Conservation (phyloP, 2,113 vertebrate species). For the Sturnira hondurensis region DNA sequence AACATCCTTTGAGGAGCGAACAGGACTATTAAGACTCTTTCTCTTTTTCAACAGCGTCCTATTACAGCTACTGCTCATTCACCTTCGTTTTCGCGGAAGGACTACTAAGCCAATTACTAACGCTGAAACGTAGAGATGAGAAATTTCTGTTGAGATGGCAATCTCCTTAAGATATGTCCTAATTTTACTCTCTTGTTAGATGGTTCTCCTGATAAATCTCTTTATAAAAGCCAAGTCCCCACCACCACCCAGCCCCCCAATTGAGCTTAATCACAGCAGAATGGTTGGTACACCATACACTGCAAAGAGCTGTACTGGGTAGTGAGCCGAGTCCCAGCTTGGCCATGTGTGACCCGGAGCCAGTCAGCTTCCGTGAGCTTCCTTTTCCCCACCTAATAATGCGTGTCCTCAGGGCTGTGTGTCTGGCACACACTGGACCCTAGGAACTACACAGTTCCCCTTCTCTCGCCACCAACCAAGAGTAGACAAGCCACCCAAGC, state of each 20-base stretch:
- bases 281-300: not conserved
- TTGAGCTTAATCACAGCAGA: not conserved
- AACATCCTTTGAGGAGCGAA: not conserved
- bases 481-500: not conserved
- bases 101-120: slow-evolving; percentile 48
- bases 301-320: not conserved
- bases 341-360: not conserved
- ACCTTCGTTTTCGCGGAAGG: slow-evolving; percentile 61
- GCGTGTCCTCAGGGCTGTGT: not conserved
- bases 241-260: not conserved
- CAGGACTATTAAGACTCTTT: slow-evolving; percentile 8
- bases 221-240: slow-evolving; percentile 44
- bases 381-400: not conserved
- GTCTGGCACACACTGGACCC: not conserved
- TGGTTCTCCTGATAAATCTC: slow-evolving; percentile 40
- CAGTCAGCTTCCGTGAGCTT: not conserved
- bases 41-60: slow-evolving; percentile 37
- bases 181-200: slow-evolving; percentile 50
- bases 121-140: slow-evolving; percentile 54
- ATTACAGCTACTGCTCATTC: slow-evolving; percentile 64
- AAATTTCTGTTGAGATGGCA: slow-evolving; percentile 53
- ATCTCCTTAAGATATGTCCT: slow-evolving; percentile 45
- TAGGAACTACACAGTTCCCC: not conserved
- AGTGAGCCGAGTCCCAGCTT: not conserved
- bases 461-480: not conserved